phyloP scores from a whole-genome alignment of 2,797 vertebrate genomes.

The Melanotaenia trifasciata region DNA sequence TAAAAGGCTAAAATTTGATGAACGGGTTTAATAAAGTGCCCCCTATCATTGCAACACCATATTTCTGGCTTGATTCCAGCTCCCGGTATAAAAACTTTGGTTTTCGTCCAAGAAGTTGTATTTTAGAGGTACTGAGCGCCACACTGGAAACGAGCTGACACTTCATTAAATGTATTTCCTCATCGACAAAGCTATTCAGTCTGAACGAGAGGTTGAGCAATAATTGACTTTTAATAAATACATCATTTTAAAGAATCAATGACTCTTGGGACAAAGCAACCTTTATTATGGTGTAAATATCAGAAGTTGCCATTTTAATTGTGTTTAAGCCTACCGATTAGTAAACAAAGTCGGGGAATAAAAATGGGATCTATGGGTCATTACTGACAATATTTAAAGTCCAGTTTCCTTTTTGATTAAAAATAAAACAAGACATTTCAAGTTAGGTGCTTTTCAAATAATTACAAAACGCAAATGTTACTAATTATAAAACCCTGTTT shows the following conservation, averaged over 20 bases:
- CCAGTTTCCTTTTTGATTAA: neutral
- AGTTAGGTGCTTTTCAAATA: neutral
- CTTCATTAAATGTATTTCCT: constrained; percentile 10
- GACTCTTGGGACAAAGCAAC: neutral
- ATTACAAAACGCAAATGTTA: neutral
- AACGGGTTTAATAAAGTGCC: neutral
- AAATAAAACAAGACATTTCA: neutral
- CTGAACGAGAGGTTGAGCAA: neutral
- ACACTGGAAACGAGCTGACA: constrained; percentile 19
- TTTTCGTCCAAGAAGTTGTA: constrained; percentile 1
- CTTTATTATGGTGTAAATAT: neutral
- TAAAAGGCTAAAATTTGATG: neutral
- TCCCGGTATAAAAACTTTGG: constrained; percentile 8
- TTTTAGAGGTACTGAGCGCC: constrained; percentile 5
- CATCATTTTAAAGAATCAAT: neutral
- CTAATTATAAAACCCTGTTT: too few relatives aligned
- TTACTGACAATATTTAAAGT: neutral
- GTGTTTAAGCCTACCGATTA: neutral
- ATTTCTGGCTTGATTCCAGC: constrained; percentile 18
- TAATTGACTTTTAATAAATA: neutral
- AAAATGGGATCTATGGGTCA: neutral
- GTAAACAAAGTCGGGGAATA: neutral
- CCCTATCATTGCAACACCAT: neutral
- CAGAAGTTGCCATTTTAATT: neutral
- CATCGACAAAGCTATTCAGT: neutral